Evolutionary conservation across 2,888 invertebrate genomes (phyloP).

Genomic region (Polydesmus complanatus): DNA sequence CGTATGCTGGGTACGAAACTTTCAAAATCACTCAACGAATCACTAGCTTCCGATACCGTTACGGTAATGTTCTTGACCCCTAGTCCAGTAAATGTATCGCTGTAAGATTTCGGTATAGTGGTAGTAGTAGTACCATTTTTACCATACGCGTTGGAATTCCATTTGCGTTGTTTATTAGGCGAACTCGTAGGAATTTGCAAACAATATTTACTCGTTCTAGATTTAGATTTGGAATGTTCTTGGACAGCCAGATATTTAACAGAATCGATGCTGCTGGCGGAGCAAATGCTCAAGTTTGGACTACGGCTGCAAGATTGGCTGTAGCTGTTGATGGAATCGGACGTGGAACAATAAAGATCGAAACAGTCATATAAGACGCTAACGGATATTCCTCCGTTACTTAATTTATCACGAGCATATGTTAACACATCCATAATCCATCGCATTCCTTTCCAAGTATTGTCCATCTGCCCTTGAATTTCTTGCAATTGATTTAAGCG

Average conservation of each 20-base stretch:
- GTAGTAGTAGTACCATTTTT: background rate
- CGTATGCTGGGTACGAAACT: slow-evolving; percentile 22
- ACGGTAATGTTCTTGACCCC: background rate
- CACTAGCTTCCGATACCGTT: slow-evolving; percentile 18
- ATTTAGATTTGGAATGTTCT: background rate
- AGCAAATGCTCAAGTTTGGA: background rate
- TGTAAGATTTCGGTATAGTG: slow-evolving; percentile 16
- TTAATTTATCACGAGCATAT: slow-evolving; percentile 67
- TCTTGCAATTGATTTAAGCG: slow-evolving; percentile 66
- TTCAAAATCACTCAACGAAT: slow-evolving; percentile 17
- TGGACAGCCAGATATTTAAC: background rate
- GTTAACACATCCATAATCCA: slow-evolving; percentile 95
- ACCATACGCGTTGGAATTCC: background rate
- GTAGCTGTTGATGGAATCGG: background rate
- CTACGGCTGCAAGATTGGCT: background rate
- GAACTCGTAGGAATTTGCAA: background rate
- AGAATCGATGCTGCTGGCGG: slow-evolving; percentile 11
- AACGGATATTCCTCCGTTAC: slow-evolving; percentile 32
- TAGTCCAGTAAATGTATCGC: slow-evolving; percentile 13
- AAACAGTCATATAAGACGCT: slow-evolving; percentile 14
- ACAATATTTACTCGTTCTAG: background rate
- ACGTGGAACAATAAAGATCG: background rate
- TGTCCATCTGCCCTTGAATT: slow-evolving; percentile 69
- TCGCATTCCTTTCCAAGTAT: slow-evolving; percentile 81
- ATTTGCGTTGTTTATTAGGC: background rate